phyloP scores from a whole-genome alignment of 1,140 invertebrate genomes.

The Drosophila suzukii region DNA sequence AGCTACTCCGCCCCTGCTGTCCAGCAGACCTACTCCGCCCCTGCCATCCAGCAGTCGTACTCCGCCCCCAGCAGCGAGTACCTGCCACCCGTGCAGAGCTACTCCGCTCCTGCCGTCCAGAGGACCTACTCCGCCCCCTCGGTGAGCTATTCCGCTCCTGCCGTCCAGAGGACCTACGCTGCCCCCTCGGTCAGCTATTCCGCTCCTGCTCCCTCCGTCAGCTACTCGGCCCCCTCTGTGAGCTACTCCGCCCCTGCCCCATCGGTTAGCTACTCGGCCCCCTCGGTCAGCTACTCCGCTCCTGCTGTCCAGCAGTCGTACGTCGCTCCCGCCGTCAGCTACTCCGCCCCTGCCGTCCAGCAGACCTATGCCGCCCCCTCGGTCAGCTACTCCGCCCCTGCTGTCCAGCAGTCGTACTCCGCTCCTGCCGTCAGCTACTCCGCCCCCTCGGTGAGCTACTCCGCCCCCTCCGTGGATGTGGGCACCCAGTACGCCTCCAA shows the following conservation, averaged over 20 bases:
- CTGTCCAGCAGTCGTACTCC: conserved; percentile 53
- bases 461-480: conserved; percentile 62
- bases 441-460: conserved; percentile 48
- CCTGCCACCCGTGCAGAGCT: conserved; percentile 14
- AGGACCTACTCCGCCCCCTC: conserved; percentile 31
- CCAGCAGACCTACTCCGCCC: conserved; percentile 31
- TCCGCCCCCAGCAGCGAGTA: conserved; percentile 17
- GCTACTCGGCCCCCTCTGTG: conserved; percentile 39
- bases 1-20: conserved; percentile 30
- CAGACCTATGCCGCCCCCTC: conserved; percentile 29
- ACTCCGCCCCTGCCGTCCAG: conserved; percentile 48
- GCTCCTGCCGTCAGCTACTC: conserved; percentile 46
- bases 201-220: conserved; percentile 24
- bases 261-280: conserved; percentile 41
- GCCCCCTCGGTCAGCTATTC: conserved; percentile 30
- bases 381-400: conserved; percentile 44
- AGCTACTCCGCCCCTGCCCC: conserved; percentile 54
- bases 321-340: conserved; percentile 38
- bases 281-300: conserved; percentile 38
- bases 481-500: conserved; percentile 81
- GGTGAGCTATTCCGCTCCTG: conserved; percentile 28
- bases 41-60: conserved; percentile 32
- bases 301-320: conserved; percentile 38
- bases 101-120: conserved; percentile 30
- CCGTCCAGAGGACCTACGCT: conserved; percentile 44